Evolutionary conservation across 2,888 invertebrate genomes (phyloP).

Genomic region (Gymnoscelis rufifasciata): DNA sequence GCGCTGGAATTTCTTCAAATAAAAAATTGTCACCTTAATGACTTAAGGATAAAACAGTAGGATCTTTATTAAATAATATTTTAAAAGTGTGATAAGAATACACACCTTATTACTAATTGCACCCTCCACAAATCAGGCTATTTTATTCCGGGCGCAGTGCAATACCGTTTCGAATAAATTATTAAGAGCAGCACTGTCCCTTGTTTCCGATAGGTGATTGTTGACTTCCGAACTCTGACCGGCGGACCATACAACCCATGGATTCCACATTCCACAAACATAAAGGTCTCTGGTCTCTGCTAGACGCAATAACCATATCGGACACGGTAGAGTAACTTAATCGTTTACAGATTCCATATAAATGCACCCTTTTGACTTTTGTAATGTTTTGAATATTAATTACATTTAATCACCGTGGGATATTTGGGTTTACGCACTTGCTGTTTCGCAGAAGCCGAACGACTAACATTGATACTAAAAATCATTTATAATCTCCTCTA

Average conservation of each 20-base stretch:
- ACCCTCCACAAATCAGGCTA: slow-evolving; percentile 12
- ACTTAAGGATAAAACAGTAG: too few relatives aligned
- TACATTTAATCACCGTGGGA: slow-evolving; percentile 13
- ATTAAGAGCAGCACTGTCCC: slow-evolving; percentile 33
- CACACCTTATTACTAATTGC: too few relatives aligned
- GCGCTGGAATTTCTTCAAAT: too few relatives aligned
- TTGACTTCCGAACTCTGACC: slow-evolving; percentile 55
- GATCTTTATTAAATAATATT: too few relatives aligned
- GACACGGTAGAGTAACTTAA: slow-evolving; percentile 29
- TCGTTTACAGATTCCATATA: slow-evolving; percentile 19
- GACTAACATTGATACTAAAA: too few relatives aligned
- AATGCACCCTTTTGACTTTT: slow-evolving; percentile 6
- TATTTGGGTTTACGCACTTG: not conserved
- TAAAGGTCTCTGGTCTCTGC: slow-evolving; percentile 7
- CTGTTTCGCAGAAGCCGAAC: too few relatives aligned
- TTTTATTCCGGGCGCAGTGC: slow-evolving; percentile 17
- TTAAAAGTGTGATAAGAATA: too few relatives aligned
- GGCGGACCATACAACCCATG: slow-evolving; percentile 41
- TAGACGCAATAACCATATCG: slow-evolving; percentile 33
- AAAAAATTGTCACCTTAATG: too few relatives aligned
- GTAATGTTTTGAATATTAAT: slow-evolving; percentile 16
- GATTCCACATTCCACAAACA: slow-evolving; percentile 44
- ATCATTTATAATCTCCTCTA: too few relatives aligned
- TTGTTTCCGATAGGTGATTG: slow-evolving; percentile 62
- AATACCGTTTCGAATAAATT: slow-evolving; percentile 49